Evolutionary conservation across 2,888 invertebrate species (phyloP).

Genomic region (Sturmia bella): DNA sequence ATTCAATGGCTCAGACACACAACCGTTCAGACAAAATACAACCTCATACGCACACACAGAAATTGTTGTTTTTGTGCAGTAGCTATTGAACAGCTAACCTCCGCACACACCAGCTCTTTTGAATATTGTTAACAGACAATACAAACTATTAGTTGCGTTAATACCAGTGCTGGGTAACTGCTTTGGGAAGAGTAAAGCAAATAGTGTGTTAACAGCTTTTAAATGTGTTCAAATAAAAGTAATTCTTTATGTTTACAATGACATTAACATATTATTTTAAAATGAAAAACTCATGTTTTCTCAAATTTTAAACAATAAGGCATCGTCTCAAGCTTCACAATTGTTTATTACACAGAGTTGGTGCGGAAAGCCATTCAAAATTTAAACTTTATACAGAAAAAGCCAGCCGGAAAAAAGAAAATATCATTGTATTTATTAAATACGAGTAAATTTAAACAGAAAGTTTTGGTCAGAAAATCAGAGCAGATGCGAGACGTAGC

Average conservation of each 20-base stretch:
- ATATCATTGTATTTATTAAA: too few relatives aligned
- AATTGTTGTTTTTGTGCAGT: background rate
- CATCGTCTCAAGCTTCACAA: too few relatives aligned
- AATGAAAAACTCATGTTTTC: too few relatives aligned
- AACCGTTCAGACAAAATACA: conserved; percentile 18
- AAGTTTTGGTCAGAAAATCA: too few relatives aligned
- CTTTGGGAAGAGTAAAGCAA: background rate
- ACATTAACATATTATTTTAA: conserved; percentile 52
- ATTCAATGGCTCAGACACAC: conserved; percentile 72
- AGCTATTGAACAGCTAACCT: conserved; percentile 43
- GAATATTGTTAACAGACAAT: conserved; percentile 25
- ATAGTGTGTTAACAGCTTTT: background rate
- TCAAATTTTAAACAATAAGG: too few relatives aligned
- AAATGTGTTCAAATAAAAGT: conserved; percentile 60
- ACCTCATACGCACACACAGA: background rate
- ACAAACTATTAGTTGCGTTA: background rate
- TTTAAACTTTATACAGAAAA: too few relatives aligned
- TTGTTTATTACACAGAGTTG: too few relatives aligned
- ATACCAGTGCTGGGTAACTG: background rate
- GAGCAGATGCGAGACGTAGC: too few relatives aligned
- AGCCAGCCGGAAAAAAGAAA: too few relatives aligned
- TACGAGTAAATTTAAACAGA: too few relatives aligned
- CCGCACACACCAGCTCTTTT: background rate
- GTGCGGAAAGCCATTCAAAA: too few relatives aligned
- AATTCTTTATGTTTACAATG: conserved; percentile 51